Conservation (phyloP, 2,797 vertebrate genomes). For the Spheniscus humboldti region DNA sequence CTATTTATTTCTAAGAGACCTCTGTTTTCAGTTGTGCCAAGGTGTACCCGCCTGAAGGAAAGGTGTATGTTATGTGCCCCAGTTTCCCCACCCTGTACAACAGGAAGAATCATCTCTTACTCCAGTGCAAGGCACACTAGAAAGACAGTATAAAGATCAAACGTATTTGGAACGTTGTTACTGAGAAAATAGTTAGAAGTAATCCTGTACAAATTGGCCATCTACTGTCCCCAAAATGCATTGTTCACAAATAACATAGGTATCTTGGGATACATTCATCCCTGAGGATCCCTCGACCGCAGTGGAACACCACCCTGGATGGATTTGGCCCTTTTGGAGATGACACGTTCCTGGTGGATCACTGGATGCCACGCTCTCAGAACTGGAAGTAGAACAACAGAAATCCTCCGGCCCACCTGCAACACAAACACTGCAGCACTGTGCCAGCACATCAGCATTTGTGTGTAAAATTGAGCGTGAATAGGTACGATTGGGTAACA, state of each 20-base stretch:
- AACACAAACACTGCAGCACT: neutral
- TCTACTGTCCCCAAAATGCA: neutral
- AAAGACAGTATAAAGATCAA: neutral
- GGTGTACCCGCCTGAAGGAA: neutral
- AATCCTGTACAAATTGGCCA: neutral
- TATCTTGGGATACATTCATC: neutral
- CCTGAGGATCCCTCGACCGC: neutral
- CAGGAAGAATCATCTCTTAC: neutral
- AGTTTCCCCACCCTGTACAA: neutral
- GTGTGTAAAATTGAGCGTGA: neutral
- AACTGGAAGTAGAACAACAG: neutral
- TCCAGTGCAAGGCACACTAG: neutral
- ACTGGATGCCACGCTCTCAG: neutral
- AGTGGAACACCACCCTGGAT: neutral
- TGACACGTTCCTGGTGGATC: neutral
- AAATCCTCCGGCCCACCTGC: neutral
- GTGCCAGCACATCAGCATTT: neutral
- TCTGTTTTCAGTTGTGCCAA: neutral
- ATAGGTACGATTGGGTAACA: rapidly evolving
- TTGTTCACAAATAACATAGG: neutral
- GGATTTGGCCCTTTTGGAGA: neutral
- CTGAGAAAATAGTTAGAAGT: neutral
- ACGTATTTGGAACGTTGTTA: neutral
- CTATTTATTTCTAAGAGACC: neutral
- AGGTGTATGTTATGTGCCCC: neutral